A percentile compares a stretch with the other conserved stretches of the same genome.
Evolutionary conservation across 1,140 invertebrate species (phyloP).

Genomic region (Hypsibius dujardini): DNA sequence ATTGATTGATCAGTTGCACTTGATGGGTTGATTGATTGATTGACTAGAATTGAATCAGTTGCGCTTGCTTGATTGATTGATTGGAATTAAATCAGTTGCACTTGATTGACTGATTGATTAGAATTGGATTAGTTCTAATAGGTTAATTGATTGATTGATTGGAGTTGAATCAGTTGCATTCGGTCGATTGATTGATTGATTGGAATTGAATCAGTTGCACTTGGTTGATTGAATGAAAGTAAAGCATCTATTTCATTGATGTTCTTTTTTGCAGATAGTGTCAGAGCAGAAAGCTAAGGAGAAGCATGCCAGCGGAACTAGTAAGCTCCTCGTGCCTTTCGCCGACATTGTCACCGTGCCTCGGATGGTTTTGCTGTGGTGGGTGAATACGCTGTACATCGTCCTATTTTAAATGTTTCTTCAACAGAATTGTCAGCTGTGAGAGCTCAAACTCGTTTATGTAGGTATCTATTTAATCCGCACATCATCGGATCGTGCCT

Average conservation of each 20-base stretch:
- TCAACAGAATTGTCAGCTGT: too few relatives aligned
- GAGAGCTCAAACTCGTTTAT: too few relatives aligned
- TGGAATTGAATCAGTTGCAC: background rate
- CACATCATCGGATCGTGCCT: conserved; percentile 72
- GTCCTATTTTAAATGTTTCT: too few relatives aligned
- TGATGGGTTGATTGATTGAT: too few relatives aligned
- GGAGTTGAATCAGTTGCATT: background rate
- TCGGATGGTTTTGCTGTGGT: background rate
- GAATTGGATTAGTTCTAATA: background rate
- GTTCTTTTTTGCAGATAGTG: background rate
- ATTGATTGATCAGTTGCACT: too few relatives aligned
- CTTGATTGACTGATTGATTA: background rate
- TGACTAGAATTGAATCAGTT: too few relatives aligned
- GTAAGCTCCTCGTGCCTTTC: background rate
- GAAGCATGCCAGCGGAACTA: background rate
- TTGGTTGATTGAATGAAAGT: too few relatives aligned
- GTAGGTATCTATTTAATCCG: conserved; percentile 78
- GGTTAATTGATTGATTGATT: background rate
- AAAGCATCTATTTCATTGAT: too few relatives aligned
- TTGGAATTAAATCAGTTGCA: too few relatives aligned
- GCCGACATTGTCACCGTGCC: background rate
- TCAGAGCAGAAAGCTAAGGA: background rate
- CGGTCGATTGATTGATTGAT: background rate
- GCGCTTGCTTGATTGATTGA: too few relatives aligned
- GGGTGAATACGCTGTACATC: background rate